Evolutionary conservation across 2,113 vertebrate genomes (phyloP).

Genomic region (Dinomys branickii): DNA sequence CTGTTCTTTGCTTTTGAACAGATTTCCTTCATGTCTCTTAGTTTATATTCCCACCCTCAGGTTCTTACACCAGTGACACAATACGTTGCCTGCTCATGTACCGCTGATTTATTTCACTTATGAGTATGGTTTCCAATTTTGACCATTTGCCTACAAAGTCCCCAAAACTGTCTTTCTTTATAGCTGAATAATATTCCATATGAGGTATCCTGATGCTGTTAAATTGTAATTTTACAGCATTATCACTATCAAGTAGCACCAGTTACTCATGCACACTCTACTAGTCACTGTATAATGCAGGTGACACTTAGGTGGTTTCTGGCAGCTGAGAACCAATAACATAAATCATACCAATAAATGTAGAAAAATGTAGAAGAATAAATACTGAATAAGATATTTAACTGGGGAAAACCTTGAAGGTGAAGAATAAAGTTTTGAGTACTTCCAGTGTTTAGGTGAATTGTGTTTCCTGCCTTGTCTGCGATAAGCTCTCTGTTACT

Average conservation of each 20-base stretch:
- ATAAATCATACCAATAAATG: background rate
- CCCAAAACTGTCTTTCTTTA: no score
- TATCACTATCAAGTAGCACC: background rate
- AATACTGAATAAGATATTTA: background rate
- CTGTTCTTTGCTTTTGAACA: no score
- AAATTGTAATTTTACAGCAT: slow-evolving; percentile 11
- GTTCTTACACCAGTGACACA: no score
- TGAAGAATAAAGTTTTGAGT: slow-evolving; percentile 11
- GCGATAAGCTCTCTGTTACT: background rate
- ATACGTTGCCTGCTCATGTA: no score
- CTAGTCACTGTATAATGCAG: background rate
- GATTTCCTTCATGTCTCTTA: no score
- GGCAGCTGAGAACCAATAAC: background rate
- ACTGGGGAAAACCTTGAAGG: background rate
- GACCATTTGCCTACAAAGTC: no score
- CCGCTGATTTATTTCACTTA: no score
- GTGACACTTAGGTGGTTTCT: background rate
- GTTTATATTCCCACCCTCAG: no score
- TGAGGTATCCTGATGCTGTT: background rate
- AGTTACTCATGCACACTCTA: background rate
- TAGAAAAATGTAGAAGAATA: background rate
- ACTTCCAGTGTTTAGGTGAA: background rate
- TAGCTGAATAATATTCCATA: no score
- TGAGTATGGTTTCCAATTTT: no score
- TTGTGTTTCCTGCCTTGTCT: background rate